Evolutionary conservation across 2,113 vertebrate genomes (phyloP).

Genomic region (Rissa tridactyla): DNA sequence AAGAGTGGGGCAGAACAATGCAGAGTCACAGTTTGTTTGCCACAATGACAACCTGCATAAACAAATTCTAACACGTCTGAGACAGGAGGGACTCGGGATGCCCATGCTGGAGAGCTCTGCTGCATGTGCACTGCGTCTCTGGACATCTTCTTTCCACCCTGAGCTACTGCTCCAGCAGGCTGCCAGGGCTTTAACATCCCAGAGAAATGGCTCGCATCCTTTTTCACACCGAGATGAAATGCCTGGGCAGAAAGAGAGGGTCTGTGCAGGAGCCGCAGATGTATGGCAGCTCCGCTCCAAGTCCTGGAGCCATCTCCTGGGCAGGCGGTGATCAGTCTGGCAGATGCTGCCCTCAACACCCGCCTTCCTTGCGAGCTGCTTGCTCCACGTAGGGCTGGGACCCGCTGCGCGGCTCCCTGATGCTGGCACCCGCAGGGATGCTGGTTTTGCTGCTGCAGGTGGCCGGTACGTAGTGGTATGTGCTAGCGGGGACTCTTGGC

Average conservation of each 20-base stretch:
- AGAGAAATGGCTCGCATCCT: not conserved
- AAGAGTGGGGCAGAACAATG: not conserved
- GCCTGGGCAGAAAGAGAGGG: not conserved
- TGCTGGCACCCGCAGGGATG: fast-evolving
- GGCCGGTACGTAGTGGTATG: not conserved
- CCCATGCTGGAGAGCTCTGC: not conserved
- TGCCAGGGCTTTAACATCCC: not conserved
- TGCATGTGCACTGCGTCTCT: not conserved
- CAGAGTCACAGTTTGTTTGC: fast-evolving
- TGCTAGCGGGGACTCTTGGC: not conserved
- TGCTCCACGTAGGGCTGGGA: fast-evolving
- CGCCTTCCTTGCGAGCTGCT: fast-evolving
- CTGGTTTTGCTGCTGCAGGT: not conserved
- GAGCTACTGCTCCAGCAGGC: not conserved
- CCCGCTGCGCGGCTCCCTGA: fast-evolving
- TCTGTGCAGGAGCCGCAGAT: not conserved
- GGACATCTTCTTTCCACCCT: not conserved
- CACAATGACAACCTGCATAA: not conserved
- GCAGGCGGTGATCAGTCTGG: not conserved
- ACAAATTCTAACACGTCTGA: fast-evolving
- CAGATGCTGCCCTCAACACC: not conserved
- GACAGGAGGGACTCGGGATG: fast-evolving
- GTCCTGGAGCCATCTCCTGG: not conserved
- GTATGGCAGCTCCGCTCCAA: not conserved
- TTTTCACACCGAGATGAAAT: not conserved